Evolutionary conservation across 2,888 invertebrate genomes (phyloP).

Genomic region (Cephus runcator): DNA sequence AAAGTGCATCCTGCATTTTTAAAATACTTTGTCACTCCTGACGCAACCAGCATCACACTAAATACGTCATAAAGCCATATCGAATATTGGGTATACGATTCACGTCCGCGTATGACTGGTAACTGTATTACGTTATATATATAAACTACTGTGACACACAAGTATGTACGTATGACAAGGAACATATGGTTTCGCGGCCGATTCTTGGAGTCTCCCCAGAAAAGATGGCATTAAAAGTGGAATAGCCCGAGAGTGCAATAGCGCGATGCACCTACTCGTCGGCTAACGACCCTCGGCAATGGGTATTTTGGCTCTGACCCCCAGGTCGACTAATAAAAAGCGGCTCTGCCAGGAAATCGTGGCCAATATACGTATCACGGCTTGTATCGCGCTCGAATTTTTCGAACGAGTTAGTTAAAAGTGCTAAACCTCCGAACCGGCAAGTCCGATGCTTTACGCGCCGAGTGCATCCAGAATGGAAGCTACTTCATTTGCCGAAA

Average conservation of each 20-base stretch:
- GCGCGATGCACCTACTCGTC: constrained; percentile 37
- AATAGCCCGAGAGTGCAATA: constrained; percentile 44
- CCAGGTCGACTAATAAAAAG: constrained; percentile 28
- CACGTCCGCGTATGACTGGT: background rate
- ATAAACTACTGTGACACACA: background rate
- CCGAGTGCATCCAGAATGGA: background rate
- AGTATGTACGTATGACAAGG: background rate
- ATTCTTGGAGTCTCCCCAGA: constrained; percentile 54
- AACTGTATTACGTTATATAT: background rate
- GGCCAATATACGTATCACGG: background rate
- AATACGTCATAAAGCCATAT: background rate
- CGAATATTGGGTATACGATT: background rate
- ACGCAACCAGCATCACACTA: background rate
- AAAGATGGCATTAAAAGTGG: constrained; percentile 51
- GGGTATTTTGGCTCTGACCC: constrained; percentile 43
- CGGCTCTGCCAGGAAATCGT: background rate
- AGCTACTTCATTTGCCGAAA: background rate
- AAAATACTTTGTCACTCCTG: background rate
- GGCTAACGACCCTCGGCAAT: constrained; percentile 48
- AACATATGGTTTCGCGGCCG: constrained; percentile 1
- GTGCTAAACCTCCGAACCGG: background rate
- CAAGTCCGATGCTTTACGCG: background rate
- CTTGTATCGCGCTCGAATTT: background rate
- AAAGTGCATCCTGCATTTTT: background rate
- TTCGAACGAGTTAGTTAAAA: background rate